Conservation (phyloP, 2,888 invertebrate species). For the Homarus gammarus region DNA sequence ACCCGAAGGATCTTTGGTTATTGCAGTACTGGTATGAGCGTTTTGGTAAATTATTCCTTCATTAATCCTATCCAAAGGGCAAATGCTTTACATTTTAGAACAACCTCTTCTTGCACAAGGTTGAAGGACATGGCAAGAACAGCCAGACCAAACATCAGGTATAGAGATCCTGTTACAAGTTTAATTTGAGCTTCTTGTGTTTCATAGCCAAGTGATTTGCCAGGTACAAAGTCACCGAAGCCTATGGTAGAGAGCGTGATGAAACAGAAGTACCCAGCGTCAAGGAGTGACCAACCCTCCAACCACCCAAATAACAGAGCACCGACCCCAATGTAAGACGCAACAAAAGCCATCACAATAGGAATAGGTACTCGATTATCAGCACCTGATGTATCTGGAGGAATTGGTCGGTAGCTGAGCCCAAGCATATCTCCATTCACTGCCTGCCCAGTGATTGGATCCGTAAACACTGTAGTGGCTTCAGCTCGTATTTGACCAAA, state of each 20-base stretch:
- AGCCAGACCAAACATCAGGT: constrained; percentile 88
- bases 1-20: too few relatives aligned
- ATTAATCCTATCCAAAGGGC: constrained; percentile 86
- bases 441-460: constrained; percentile 74
- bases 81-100: constrained; percentile 86
- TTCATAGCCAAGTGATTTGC: constrained; percentile 79
- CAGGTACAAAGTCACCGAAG: constrained; percentile 88
- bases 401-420: constrained; percentile 72
- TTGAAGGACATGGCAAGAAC: constrained; percentile 92
- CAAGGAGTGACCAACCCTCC: constrained; percentile 89
- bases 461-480: constrained; percentile 70
- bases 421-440: constrained; percentile 74
- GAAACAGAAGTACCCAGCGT: constrained; percentile 91
- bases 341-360: constrained; percentile 85
- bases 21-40: too few relatives aligned
- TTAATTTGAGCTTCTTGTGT: constrained; percentile 84
- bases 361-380: constrained; percentile 82
- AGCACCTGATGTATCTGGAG: constrained; percentile 65
- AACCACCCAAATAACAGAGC: constrained; percentile 89
- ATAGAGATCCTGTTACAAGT: constrained; percentile 88
- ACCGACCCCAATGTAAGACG: constrained; percentile 87
- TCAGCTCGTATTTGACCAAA: constrained; percentile 56
- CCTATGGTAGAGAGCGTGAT: constrained; percentile 91
- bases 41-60: constrained; percentile 81
- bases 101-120: constrained; percentile 89